A percentile compares a stretch with the other conserved stretches of the same genome.
Conservation (phyloP, 2,113 vertebrate species). For the Phyllostomus hastatus region DNA sequence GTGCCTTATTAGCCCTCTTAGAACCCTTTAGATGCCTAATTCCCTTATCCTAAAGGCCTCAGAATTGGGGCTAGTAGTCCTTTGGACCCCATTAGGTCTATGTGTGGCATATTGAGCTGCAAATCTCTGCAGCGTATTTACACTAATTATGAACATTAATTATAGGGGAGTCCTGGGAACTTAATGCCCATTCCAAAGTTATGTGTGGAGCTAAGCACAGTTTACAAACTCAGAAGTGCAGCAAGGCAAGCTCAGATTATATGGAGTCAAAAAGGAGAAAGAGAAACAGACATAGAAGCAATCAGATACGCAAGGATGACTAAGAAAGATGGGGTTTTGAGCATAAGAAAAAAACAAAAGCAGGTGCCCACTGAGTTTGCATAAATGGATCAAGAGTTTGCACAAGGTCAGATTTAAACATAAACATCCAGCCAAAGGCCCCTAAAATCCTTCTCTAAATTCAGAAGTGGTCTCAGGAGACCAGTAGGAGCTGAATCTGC, state of each 20-base stretch:
- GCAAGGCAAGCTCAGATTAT: background rate
- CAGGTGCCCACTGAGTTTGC: background rate
- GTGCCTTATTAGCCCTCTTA: slow-evolving; percentile 51
- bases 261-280: background rate
- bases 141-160: slow-evolving; percentile 69
- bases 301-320: background rate
- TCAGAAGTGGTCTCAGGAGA: background rate
- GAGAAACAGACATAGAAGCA: background rate
- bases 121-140: slow-evolving; percentile 41
- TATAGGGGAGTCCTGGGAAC: slow-evolving; percentile 21
- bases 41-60: slow-evolving; percentile 45
- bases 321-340: background rate
- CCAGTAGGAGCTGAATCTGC: background rate
- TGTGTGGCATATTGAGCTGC: slow-evolving; percentile 19
- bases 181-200: slow-evolving; percentile 30
- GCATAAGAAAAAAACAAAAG: background rate
- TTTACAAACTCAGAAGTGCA: background rate
- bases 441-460: background rate
- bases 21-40: slow-evolving; percentile 3
- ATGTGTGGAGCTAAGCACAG: background rate
- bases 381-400: background rate
- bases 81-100: slow-evolving; percentile 54
- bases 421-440: background rate
- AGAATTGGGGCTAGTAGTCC: slow-evolving; percentile 17
- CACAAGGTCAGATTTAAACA: background rate